These are phyloP conservation scores for Atethmia centrago DNA, from an alignment of 2,888 invertebrate species.

Conservation along the genomic window DNA sequence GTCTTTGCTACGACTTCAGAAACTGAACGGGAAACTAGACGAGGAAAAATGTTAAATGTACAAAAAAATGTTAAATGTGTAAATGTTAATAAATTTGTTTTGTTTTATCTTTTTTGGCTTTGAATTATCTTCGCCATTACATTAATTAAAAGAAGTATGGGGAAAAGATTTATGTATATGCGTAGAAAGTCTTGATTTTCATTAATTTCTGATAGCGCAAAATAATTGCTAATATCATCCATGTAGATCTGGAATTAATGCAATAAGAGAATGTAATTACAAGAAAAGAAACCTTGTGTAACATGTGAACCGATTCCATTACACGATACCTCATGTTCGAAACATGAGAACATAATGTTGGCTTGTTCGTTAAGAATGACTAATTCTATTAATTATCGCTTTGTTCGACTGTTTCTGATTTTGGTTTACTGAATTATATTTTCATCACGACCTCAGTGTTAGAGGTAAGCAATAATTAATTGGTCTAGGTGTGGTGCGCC, in stretches of 20 bases:
- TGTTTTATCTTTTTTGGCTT: too few relatives aligned
- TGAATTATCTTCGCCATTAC: conserved; percentile 6
- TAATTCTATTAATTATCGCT: conserved; percentile 26
- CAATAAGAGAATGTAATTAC: conserved; percentile 13
- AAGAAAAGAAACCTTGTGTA: conserved; percentile 23
- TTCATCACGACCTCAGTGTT: neutral
- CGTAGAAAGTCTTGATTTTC: neutral
- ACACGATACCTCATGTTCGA: conserved; percentile 5
- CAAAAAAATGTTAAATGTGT: too few relatives aligned
- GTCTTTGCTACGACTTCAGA: neutral
- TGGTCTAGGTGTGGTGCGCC: neutral
- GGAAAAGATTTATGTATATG: neutral
- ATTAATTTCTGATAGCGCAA: neutral
- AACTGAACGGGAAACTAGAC: neutral
- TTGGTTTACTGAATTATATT: conserved; percentile 5
- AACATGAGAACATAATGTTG: conserved; percentile 41
- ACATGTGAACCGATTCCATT: conserved; percentile 29
- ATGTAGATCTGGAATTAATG: conserved; percentile 10
- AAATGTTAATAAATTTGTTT: too few relatives aligned
- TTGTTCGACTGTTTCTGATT: neutral
- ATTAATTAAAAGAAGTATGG: conserved; percentile 3
- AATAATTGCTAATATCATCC: conserved; percentile 17
- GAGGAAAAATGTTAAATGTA: conserved; percentile 1
- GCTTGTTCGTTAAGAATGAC: conserved; percentile 10
- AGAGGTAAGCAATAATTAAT: conserved; percentile 23